A percentile compares a stretch with the other conserved stretches of the same genome.
Evolutionary conservation across 2,888 invertebrate genomes (phyloP).

Genomic region (Pristionchus japonicus): DNA sequence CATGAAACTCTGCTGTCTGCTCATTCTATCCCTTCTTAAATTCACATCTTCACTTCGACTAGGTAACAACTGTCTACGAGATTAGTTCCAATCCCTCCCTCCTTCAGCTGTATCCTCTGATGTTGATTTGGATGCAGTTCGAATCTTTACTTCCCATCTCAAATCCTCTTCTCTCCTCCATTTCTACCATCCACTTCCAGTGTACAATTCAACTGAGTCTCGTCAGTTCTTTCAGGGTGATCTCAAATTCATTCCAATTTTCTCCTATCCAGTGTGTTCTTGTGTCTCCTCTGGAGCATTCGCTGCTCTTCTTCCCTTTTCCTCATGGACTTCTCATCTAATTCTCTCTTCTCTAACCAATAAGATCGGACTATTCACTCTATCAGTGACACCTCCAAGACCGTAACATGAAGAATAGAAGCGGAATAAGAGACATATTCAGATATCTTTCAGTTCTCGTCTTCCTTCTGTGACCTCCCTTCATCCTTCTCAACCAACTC

Average conservation of each 20-base stretch:
- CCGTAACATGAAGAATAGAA: neutral
- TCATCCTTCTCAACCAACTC: neutral
- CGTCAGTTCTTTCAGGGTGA: neutral
- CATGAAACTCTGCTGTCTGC: neutral
- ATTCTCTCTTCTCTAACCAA: neutral
- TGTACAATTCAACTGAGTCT: neutral
- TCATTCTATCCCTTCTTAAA: neutral
- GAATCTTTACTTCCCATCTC: constrained; percentile 30
- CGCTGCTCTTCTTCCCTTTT: constrained; percentile 7
- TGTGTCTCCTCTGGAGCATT: constrained; percentile 11
- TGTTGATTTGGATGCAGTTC: constrained; percentile 23
- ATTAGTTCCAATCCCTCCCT: too few relatives aligned
- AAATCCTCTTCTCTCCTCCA: constrained; percentile 12
- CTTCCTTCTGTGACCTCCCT: constrained; percentile 9
- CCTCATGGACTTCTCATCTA: constrained; percentile 20
- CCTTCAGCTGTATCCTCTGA: constrained; percentile 33
- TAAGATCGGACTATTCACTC: constrained; percentile 2
- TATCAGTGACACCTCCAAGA: neutral
- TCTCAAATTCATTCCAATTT: neutral
- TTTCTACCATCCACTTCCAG: constrained; percentile 5
- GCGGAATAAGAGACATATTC: neutral
- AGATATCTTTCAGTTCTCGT: neutral
- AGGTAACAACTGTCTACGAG: neutral
- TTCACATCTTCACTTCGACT: neutral
- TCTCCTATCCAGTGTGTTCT: neutral